Base-by-base conservation (phyloP, 2,113 vertebrate genomes). In the Caranx melampygus region DNA sequence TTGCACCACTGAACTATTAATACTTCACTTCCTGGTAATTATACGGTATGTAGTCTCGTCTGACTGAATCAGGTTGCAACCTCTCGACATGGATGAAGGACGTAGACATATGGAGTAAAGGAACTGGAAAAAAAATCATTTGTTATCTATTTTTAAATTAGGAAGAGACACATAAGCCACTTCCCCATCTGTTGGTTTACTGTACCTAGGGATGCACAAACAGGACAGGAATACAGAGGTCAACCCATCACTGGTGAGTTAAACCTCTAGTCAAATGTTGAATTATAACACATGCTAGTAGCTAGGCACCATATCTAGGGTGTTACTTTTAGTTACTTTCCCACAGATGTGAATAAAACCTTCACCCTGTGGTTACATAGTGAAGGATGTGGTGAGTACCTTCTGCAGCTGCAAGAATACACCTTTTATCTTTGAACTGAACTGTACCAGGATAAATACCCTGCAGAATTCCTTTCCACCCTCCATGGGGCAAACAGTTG, bases 321-420 rank as follows among this genome's bases (percentile, higher is more conserved):
- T 33, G 52, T 64, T 34, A 54, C 9, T 3, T 60, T 61, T 8
- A 8, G 2, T 57, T 79, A 42, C 51, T 79, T 82, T 86, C 81
- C 70, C 85, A 86, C 63, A 63, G 52, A 73, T 3, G 4, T 74
- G 37, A 81, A 42, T 35, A 15, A 55, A 62, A 44, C 20, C 18
- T 83, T 55, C 15, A 18, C 45, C 75, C 57, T 40, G 81, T n/a
- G 87, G 74, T 89, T 51, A 51, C 12, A 0, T 11, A 52, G 55
- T 49, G 57, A 74, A 74, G 87, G 89, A 91, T 87, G 88, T 89
- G 90, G 83, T 87, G 0, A 35, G 21, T 51, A 34, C 6, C n/a
- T 40, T 73, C n/a, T 73, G 84, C 79, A 87, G 57, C 72, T 72
- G 83, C 82, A 83, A 18, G 10, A n/a, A 52, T 42, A 51, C 18